Base-by-base conservation (phyloP, 2,888 invertebrate genomes). In the Netelia inedita region DNA sequence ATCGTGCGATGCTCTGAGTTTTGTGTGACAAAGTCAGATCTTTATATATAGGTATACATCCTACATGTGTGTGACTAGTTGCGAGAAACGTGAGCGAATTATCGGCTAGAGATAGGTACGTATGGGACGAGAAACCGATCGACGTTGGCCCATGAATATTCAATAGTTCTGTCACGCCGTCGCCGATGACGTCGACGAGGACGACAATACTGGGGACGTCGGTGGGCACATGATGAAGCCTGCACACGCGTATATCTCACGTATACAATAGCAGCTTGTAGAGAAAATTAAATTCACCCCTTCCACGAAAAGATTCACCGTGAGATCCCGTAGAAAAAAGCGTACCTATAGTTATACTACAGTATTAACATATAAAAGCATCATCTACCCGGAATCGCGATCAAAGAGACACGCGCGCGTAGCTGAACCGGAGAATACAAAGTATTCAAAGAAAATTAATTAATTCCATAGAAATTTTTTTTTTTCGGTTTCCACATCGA, bases 101-200 rank as follows among this genome's bases (percentile, higher is more conserved):
- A 83, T 63, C 50, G 59, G 43, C 57, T 55, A 41, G 65, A 75
- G 50, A 41, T 71, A 75, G 50, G 23, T 71, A 73, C 73, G 68
- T 66, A 61, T 46, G 23, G 78, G 50, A 73, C 28, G 71, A 81
- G 73, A 81, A 78, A 63, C 55, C 68, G 73, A 81, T 81, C 63
- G 55, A 61, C 21, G 78, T 57, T 74, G 63, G n/a, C 46, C 68
- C 65, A 85, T 85, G 84, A 81, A 85, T 85, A 85, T 81, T 85
- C 84, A 85, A 85, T 57, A 35, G 71, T 28, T 35, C 59, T 69
- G 76, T 46, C 55, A 35, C 68, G 63, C 65, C 69, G 78, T 74
- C 41, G 71, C 14, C 71, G 46, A 55, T 61, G 65, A 71, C 71
- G 66, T 35, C 57, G 57, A 65, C 82, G 50, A 21, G 21, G 21